phyloP scores from a whole-genome alignment of 2,888 invertebrate species.

The Cephus nigrinus region DNA sequence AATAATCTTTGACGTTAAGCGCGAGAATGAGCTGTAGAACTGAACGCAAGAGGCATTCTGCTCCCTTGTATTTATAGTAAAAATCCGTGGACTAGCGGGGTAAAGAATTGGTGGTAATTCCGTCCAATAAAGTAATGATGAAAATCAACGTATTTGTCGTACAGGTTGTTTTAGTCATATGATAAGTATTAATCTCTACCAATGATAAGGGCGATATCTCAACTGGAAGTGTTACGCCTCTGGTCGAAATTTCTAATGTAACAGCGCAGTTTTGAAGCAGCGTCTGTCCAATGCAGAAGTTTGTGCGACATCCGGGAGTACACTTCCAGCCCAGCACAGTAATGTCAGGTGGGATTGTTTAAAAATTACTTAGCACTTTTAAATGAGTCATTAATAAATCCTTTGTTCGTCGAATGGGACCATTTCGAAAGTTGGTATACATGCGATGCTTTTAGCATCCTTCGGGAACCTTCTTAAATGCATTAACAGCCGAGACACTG shows the following conservation, averaged over 20 bases:
- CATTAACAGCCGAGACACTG: not conserved
- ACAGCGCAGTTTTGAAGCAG: not conserved
- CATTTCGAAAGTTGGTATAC: not conserved
- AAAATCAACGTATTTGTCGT: too few species aligned
- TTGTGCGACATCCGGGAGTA: not conserved
- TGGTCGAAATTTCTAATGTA: not conserved
- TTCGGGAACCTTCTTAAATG: not conserved
- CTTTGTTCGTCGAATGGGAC: not conserved
- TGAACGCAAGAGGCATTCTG: too few species aligned
- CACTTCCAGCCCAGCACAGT: not conserved
- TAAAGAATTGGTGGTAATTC: too few species aligned
- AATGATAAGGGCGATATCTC: not conserved
- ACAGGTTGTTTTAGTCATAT: not conserved
- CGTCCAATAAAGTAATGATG: too few species aligned
- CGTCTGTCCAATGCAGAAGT: not conserved
- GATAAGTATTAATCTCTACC: not conserved
- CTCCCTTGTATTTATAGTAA: too few species aligned
- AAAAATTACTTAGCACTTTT: not conserved
- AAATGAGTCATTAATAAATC: not conserved
- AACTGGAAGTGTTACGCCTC: not conserved
- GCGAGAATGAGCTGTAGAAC: too few species aligned
- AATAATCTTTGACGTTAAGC: too few species aligned
- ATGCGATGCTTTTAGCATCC: not conserved
- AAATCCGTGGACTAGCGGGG: too few species aligned
- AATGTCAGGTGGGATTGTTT: not conserved